Evolutionary conservation across 2,888 invertebrate species (phyloP), one percentile per base, ranked within the genome.

Genomic region (Gasteruption jaculator): DNA sequence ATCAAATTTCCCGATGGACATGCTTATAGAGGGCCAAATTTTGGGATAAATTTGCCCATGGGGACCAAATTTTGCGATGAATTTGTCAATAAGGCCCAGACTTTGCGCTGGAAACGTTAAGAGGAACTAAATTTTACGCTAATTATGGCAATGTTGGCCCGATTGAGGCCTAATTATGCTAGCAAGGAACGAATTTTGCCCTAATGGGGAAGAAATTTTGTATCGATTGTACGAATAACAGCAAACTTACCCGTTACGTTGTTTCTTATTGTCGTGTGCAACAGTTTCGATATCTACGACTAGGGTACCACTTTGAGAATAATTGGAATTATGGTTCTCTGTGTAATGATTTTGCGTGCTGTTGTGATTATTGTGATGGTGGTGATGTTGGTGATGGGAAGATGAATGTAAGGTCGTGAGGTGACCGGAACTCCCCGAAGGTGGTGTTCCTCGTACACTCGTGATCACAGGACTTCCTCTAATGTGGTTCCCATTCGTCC

Each of bases 321-420:
- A 65, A 54, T 65, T 68, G 38, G 67, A 61, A 49, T 65, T 65
- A 42, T 68, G 61, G 60, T 66, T 68, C 43, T 65, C 65, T 49
- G 61, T 45, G 47, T 60, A 66, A 40, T 65, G 63, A 55, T 65
- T 65, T 49, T 64, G 65, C 53, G 57, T 54, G 48, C 45, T 60
- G 45, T 60, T 60, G 50, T 65, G 63, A 54, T 65, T 62, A 42
- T 62, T 58, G 36, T 68, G 61, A 57, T 68, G 58, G 43, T 68
- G 56, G 48, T 61, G 60, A 8, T 53, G 54, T 3, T 48, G 55
- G 44, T 57, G 60, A 37, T 63, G 61, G 8, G 61, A 44, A 20
- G 56, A 41, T 19, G 52, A 45, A 46, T 65, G 64, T 46, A 63
- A 56, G 38, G 58, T 48, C 33, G 56, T 58, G 43, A 61, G 51